Evolutionary conservation across 2,797 vertebrate species (phyloP).

Genomic region (Meriones psammophilus): DNA sequence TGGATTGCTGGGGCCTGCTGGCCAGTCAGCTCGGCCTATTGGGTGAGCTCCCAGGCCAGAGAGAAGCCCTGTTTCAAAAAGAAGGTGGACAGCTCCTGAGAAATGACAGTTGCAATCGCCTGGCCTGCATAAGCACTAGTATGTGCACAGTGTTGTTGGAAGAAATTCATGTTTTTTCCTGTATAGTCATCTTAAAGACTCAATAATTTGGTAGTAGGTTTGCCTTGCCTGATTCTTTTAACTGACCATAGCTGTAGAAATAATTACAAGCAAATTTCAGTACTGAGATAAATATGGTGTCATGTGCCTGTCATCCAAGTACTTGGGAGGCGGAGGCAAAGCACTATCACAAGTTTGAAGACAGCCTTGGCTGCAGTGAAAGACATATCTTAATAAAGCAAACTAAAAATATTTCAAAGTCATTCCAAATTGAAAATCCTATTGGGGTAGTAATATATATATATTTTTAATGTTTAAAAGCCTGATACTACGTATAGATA

Average conservation of each 20-base stretch:
- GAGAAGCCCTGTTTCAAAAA: not conserved
- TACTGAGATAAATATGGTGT: not conserved
- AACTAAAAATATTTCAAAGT: not conserved
- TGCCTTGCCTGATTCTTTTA: too few species aligned
- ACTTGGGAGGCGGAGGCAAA: not conserved
- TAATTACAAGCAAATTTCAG: not conserved
- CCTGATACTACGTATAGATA: not conserved
- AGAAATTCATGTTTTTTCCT: not conserved
- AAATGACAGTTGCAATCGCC: not conserved
- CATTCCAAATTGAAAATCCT: slow-evolving; percentile 23
- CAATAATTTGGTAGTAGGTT: not conserved
- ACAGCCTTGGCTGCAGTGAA: not conserved
- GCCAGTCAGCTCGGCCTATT: not conserved
- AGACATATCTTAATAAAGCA: not conserved
- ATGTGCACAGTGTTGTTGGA: not conserved
- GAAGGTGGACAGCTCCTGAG: too few species aligned
- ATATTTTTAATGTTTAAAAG: not conserved
- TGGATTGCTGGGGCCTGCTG: not conserved
- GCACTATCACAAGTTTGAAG: not conserved
- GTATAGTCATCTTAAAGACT: not conserved
- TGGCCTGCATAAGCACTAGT: not conserved
- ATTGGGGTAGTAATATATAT: not conserved
- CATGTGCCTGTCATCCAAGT: not conserved
- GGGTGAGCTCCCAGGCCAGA: not conserved
- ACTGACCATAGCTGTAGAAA: not conserved